Percentiles rank a stretch among this genome's conserved stretches.
Conservation (phyloP, 2,888 invertebrate species). For the Oegoconia quadripuncta region DNA sequence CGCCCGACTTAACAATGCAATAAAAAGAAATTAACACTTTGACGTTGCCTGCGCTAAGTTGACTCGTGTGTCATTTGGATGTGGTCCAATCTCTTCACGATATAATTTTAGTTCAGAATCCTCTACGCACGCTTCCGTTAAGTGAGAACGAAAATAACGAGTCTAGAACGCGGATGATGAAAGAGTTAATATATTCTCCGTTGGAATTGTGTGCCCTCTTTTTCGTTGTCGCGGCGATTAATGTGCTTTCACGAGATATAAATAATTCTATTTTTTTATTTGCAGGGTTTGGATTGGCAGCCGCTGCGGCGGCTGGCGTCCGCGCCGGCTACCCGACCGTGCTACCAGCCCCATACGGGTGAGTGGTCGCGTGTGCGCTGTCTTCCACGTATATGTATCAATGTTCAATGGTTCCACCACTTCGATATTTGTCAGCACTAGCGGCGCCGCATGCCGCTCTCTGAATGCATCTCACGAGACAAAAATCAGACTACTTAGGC, state of each 20-base stretch:
- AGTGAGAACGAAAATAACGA: slow-evolving; percentile 63
- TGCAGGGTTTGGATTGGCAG: slow-evolving; percentile 69
- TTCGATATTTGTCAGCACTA: slow-evolving; percentile 75
- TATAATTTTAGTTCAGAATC: slow-evolving; percentile 59
- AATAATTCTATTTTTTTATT: slow-evolving; percentile 39
- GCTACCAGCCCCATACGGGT: slow-evolving; percentile 91
- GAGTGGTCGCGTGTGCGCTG: slow-evolving; percentile 67
- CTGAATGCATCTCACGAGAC: slow-evolving; percentile 75
- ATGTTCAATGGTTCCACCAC: slow-evolving; percentile 76
- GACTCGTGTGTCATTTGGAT: slow-evolving; percentile 76
- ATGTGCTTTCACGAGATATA: slow-evolving; percentile 27
- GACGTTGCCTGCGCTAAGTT: slow-evolving; percentile 72
- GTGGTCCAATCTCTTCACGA: slow-evolving; percentile 62
- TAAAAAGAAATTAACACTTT: slow-evolving; percentile 77
- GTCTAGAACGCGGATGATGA: slow-evolving; percentile 46
- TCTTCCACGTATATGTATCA: slow-evolving; percentile 53
- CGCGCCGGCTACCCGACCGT: slow-evolving; percentile 88
- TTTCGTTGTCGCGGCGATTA: slow-evolving; percentile 38
- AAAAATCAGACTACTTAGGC: slow-evolving; percentile 76
- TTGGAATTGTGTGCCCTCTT: slow-evolving; percentile 35
- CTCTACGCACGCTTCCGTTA: slow-evolving; percentile 69
- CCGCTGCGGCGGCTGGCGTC: slow-evolving; percentile 82
- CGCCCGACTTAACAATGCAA: slow-evolving; percentile 77
- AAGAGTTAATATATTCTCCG: slow-evolving; percentile 45
- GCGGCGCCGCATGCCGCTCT: slow-evolving; percentile 67